Evolutionary conservation across 2,888 invertebrate species (phyloP), one percentile per base, ranked within the genome.

Genomic region (Buathra laborator): DNA sequence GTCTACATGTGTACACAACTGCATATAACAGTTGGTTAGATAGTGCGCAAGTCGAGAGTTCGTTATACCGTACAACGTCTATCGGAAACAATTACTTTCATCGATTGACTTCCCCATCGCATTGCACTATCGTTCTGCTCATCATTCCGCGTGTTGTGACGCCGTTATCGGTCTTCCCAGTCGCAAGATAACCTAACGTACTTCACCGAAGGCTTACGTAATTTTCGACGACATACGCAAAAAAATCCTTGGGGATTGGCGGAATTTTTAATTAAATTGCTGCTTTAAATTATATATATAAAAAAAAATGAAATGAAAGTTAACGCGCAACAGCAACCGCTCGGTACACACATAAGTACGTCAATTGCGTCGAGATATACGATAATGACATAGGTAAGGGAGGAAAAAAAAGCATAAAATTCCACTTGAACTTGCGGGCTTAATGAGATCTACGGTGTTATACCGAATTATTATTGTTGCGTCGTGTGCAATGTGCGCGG

Each of bases 381-480:
- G 37, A 71, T 24, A 32, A 71, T 37, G 53, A 10, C 37, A 66
- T 10, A 19, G 64, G 44, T 24, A 46, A 14, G n/a, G 46, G 16
- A 4, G 72, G 56, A 59, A 72, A 72, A 64, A 64, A 32, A 29
- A 62, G 48, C n/a, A 62, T 62, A 64, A 62, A 81, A 72, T 77
- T 72, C 74, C 74, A 46, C 76, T 76, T 37, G 67, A 74, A 46
- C 46, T 74, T 48, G 32, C 48, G 24, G 43, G 19, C 53, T 77
- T 84, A 81, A 84, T 78, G 81, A 84, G 81, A 77, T 81, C 72
- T 56, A 48, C 70, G 77, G 64, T 70, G 46, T 70, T 64, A 37
- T 29, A 29, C 44, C 37, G 81, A 81, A 68, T 84, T 84, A 81
- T 84, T 53, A 74, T 77, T 74, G 71, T 81, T 78, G 72, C 68